Evolutionary conservation across 2,113 vertebrate species (phyloP).

Genomic region (Mesembrinibis cayennensis): DNA sequence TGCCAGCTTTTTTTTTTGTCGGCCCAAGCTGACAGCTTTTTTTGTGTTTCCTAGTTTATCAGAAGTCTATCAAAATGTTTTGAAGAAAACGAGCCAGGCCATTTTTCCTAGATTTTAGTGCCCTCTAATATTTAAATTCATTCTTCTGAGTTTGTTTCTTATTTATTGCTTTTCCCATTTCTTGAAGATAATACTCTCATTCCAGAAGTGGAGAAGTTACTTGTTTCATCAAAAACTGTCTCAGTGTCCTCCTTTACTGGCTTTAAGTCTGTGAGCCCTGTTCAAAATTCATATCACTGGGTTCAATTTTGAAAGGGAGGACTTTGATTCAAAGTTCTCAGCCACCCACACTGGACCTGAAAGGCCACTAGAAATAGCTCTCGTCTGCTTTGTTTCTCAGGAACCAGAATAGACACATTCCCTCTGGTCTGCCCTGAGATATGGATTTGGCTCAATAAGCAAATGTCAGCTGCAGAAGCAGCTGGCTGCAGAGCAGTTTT

Average conservation of each 20-base stretch:
- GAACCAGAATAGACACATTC: slow-evolving; percentile 51
- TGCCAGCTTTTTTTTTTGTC: slow-evolving; percentile 1
- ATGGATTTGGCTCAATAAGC: slow-evolving; percentile 37
- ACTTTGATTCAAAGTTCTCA: slow-evolving; percentile 9
- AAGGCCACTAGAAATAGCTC: slow-evolving; percentile 61
- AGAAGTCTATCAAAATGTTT: slow-evolving; percentile 15
- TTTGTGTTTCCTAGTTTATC: neutral
- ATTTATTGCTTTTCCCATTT: neutral
- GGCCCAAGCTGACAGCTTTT: neutral
- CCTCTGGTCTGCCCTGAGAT: slow-evolving; percentile 53
- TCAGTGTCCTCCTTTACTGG: neutral
- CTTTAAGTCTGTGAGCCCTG: neutral
- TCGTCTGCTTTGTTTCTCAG: slow-evolving; percentile 49
- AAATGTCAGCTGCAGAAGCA: slow-evolving; percentile 47
- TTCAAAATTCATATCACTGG: neutral
- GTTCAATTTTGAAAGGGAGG: slow-evolving; percentile 7
- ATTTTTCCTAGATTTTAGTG: neutral
- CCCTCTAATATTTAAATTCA: neutral
- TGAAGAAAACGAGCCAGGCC: neutral
- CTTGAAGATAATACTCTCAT: neutral
- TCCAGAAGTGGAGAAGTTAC: neutral
- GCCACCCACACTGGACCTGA: slow-evolving; percentile 44
- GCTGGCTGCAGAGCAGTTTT: slow-evolving; percentile 23
- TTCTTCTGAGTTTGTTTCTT: neutral
- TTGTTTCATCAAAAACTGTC: neutral